phyloP scores from a whole-genome alignment of 1,140 invertebrate species.

The Drosophila truncata region DNA sequence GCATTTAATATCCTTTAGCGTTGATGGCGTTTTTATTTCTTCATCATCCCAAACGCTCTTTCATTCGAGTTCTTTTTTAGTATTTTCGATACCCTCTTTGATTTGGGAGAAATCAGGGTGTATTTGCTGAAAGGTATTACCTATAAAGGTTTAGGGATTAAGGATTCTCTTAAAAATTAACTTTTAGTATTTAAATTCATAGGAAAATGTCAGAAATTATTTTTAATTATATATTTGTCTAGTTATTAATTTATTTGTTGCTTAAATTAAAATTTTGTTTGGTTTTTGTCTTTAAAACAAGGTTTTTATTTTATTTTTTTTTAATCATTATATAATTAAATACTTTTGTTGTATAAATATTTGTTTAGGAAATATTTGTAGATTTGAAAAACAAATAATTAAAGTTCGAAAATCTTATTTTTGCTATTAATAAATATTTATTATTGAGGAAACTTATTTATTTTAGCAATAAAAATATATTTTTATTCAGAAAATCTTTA shows the following conservation, averaged over 20 bases:
- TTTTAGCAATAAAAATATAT: background rate
- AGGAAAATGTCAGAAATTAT: background rate
- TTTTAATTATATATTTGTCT: background rate
- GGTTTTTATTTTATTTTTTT: background rate
- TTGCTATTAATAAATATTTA: background rate
- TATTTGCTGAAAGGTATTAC: background rate
- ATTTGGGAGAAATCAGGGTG: background rate
- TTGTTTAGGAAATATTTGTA: background rate
- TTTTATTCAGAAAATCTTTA: background rate
- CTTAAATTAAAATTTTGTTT: background rate
- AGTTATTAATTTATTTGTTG: background rate
- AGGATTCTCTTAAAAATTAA: background rate
- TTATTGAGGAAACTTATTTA: no score
- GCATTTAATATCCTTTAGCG: constrained; percentile 71
- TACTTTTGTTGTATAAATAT: background rate
- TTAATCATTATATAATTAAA: background rate
- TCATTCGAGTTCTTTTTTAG: constrained; percentile 28
- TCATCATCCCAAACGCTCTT: constrained; percentile 41
- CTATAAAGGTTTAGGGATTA: background rate
- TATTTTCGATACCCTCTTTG: constrained; percentile 12
- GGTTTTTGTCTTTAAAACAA: background rate
- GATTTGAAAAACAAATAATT: background rate
- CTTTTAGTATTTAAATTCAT: background rate
- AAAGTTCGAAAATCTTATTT: background rate
- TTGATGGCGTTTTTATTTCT: constrained; percentile 77